Evolutionary conservation across 2,888 invertebrate species (phyloP), one percentile per base, ranked within the genome.

Genomic region (Trichogramma evanescens): DNA sequence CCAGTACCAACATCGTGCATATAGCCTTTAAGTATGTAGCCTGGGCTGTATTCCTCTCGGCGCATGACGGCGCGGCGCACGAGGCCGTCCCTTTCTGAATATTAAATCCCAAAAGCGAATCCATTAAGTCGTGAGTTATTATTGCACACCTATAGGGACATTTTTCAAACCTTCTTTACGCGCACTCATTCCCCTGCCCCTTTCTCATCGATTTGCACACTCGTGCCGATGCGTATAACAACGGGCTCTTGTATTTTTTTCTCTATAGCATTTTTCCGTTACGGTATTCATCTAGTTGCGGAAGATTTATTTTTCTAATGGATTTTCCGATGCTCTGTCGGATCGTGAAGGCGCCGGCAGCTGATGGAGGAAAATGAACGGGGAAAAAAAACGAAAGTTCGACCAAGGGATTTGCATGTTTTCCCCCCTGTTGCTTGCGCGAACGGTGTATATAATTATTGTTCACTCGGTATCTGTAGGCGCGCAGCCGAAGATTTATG

Each of bases 111-210:
- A 26, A 26, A 26, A 26, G 57, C 42, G 56, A 59, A 63, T 59
- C 62, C 62, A 63, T 63, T 63, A 59, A 63, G 52, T 50, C 46
- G 59, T 57, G 62, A 62, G 57, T 59, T 63, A 63, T 63, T 59
- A 56, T 56, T 53, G 56, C 50, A 40, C 49, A 58, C 51, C 50
- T 50, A 53, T 45, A 59, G 8, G 38, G 43, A 45, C 54, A 45
- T 44, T 44, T 40, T 48, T 13, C 6, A 13, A 2, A 26, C 50
- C 13, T 42, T 13, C n/a, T 46, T 41, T 38, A 6, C 39, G 9
- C 26, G 42, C 48, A 53, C 56, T 53, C 49, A 49, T 48, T 50
- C 54, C 26, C 26, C 26, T 26, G 26, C 26, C 26, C 26, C 26
- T 45, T 39, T 45, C n/a, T 38, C 49, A 9, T 39, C 26, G 56